phyloP scores from a whole-genome alignment of 2,797 vertebrate genomes.

The Chanos chanos region DNA sequence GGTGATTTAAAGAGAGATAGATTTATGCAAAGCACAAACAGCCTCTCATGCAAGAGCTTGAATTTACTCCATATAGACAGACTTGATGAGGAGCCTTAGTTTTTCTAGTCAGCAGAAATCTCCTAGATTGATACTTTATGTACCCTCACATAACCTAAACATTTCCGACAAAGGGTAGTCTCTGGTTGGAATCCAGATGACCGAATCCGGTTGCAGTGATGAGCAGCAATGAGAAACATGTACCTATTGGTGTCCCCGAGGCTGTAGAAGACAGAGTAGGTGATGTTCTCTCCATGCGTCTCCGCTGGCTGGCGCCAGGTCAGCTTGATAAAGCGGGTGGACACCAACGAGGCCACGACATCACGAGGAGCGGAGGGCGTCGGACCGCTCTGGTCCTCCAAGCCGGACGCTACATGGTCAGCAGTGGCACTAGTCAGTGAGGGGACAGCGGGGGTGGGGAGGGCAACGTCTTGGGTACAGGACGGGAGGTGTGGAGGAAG shows the following conservation, averaged over 20 bases:
- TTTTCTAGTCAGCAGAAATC: not conserved
- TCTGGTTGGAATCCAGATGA: too few species aligned
- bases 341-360: conserved; percentile 93
- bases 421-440: conserved; percentile 99
- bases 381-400: conserved; percentile 76
- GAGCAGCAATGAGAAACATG: conserved; percentile 33
- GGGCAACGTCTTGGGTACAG: conserved; percentile 88
- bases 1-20: too few species aligned
- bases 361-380: conserved; percentile 89
- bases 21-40: too few species aligned
- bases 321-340: conserved; percentile 96
- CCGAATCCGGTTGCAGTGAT: not conserved
- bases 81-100: too few species aligned
- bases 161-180: too few species aligned
- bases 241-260: conserved; percentile 90
- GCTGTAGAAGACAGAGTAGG: conserved; percentile 95
- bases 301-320: conserved; percentile 92
- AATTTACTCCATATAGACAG: too few species aligned
- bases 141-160: too few species aligned
- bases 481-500: conserved; percentile 57
- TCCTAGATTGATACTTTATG: too few species aligned
- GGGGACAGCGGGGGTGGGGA: conserved; percentile 92
- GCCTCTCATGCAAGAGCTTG: too few species aligned
- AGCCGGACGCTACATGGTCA: conserved; percentile 98
- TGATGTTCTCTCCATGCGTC: conserved; percentile 89